Evolutionary conservation across 2,797 vertebrate species (phyloP), one percentile per base, ranked within the genome.

Genomic region (Gobio occitaniae): DNA sequence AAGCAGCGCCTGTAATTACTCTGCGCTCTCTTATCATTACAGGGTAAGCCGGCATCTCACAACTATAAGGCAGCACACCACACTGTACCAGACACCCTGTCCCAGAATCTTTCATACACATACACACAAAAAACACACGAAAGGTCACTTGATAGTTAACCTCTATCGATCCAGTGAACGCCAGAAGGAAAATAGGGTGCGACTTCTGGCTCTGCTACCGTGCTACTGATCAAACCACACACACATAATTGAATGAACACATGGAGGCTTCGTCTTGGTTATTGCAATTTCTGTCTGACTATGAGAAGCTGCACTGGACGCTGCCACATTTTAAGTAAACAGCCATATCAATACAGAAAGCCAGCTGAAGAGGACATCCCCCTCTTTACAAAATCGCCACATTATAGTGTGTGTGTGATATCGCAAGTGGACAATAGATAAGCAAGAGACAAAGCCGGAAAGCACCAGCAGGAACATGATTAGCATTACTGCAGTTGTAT

Each of bases 1-100:
- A 91, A 91, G 93, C 92, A 91, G 88, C 59, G 84, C 91, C 88
- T 87, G 90, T 95, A 94, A 94, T 95, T 94, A 94, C 92, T 91
- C 92, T 86, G n/a, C 91, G 90, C 89, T 89, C 91, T 91, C 91
- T 94, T 93, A 94, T 93, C 93, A 90, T 90, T 90, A 92, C 84
- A 87, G 90, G 90, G 86, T 81, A 75, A 47, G 71, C 54, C 61
- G 36, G 75, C 82, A 80, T 69, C 48, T 78, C 69, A 72, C 80
- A 38, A 63, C 68, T 50, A 80, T 69, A 80, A 79, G 79, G 47
- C 78, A 65, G 48, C 80, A 80, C 70, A 78, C 66, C 54, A 25
- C 71, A 63, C 29, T 38, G 29, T 84, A 56, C 65, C 61, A 66
- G 54, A 78, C 83, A 54, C 48, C 41, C 66, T 44, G 29, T 44